phyloP scores from a whole-genome alignment of 2,888 invertebrate species.

The Odontocolon sp. region DNA sequence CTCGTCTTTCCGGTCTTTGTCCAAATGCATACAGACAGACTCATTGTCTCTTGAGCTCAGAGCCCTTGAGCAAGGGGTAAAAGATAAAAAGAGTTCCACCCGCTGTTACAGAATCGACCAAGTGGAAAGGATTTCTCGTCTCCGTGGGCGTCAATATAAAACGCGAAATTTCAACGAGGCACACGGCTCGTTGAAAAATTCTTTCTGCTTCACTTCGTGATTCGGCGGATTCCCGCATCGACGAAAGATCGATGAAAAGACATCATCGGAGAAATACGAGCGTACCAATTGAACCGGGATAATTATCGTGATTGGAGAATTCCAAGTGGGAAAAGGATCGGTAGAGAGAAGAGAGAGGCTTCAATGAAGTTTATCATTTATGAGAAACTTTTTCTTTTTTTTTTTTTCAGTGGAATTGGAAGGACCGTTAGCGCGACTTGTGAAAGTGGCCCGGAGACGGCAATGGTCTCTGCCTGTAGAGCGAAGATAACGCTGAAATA shows the following conservation, averaged over 20 bases:
- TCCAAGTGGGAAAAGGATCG: neutral
- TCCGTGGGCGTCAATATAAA: conserved; percentile 19
- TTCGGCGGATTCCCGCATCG: neutral
- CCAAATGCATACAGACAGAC: conserved; percentile 53
- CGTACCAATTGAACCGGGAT: neutral
- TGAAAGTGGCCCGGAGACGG: conserved; percentile 57
- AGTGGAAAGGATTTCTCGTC: conserved; percentile 56
- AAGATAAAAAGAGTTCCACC: conserved; percentile 33
- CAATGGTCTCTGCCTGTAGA: conserved; percentile 49
- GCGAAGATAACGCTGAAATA: conserved; percentile 68
- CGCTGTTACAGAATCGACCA: conserved; percentile 52
- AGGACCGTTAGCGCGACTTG: conserved; percentile 27
- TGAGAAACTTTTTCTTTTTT: conserved; percentile 18
- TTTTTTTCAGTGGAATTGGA: conserved; percentile 3
- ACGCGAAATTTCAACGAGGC: neutral
- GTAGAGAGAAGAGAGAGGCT: neutral
- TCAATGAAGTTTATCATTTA: conserved; percentile 24
- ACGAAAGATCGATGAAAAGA: neutral
- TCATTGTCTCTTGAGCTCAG: conserved; percentile 30
- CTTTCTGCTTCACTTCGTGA: conserved; percentile 17
- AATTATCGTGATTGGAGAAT: conserved; percentile 19
- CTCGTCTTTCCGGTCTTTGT: conserved; percentile 59
- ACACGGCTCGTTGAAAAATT: conserved; percentile 8
- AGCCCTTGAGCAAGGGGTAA: conserved; percentile 18
- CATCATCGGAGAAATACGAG: conserved; percentile 23